Base-by-base conservation (phyloP, 2,797 vertebrate genomes). In the Poeciliopsis turneri region DNA sequence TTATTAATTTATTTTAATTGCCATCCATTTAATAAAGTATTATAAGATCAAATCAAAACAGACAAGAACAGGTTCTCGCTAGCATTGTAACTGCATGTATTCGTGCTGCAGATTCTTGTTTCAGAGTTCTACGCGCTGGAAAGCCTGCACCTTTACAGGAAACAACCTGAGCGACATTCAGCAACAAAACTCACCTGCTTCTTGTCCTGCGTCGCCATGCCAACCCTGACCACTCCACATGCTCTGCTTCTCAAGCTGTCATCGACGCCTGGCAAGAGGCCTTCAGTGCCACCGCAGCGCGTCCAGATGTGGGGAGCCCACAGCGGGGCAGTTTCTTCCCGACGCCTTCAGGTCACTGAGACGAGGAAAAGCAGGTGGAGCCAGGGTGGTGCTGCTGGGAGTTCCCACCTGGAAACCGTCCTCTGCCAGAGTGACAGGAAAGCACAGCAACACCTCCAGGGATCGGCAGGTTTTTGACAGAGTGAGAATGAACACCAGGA, bases 151-250 rank as follows among this genome's bases (percentile, higher is more conserved):
- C 72, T 55, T 6, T 28, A 30, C 55, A 25, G 23, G 20, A 20
- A 45, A 45, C 9, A 20, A 30, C 15, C 53, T 45, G 25, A 8
- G 4, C 20, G 39, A 66, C 18, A 43, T 64, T 76, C 30, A 73
- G 75, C 78, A 55, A 74, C 76, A 33, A 46, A 69, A 81, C 95
- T 91, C 94, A 99, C 98, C 97, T 95, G 95, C 93, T 94, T 95
- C 94, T 98, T 98, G 96, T 97, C 96, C 92, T 96, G 96, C 88
- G 92, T 94, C 92, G 98, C 97, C 97, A 99, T 99, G 92, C 90
- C 93, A 91, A 88, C 89, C 79, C 46, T 23, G 88, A 73, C 88
- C 93, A 83, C 91, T 93, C 93, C 94, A 92, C 97, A 98, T 98
- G 93, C 96, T 97, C 97, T 84, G 94, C 81, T 83, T 75, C 86